phyloP scores from a whole-genome alignment of 2,113 vertebrate species.

The Tragelaphus strepsiceros region DNA sequence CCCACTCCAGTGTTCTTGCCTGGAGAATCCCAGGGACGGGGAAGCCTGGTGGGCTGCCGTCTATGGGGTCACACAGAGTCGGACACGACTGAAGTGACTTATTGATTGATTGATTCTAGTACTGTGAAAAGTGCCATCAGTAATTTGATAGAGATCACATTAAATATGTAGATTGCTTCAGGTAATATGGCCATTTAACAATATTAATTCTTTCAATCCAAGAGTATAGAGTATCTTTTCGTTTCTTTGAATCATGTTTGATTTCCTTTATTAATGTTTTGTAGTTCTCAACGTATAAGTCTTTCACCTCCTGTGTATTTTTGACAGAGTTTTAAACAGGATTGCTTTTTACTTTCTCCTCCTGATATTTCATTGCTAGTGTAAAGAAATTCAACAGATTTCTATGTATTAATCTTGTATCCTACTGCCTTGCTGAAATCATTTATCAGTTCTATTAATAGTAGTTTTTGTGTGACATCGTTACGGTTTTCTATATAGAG shows the following conservation, averaged over 20 bases:
- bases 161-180: not conserved
- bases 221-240: not conserved
- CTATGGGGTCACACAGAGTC: no score
- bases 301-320: not conserved
- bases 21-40: no score
- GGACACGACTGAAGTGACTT: no score
- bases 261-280: not conserved
- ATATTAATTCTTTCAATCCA: not conserved
- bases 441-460: not conserved
- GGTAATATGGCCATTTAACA: not conserved
- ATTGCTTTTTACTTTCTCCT: not conserved
- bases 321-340: not conserved
- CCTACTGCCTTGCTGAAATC: not conserved
- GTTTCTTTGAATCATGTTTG: not conserved
- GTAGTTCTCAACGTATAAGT: not conserved
- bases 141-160: not conserved
- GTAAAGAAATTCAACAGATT: not conserved
- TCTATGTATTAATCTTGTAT: not conserved
- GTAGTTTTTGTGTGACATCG: not conserved
- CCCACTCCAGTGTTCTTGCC: no score
- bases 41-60: no score
- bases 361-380: not conserved
- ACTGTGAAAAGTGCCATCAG: not conserved
- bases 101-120: no score
- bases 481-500: not conserved